These are phyloP conservation scores for Channallabes apus DNA, from an alignment of 2,797 vertebrate species.

Conservation along the genomic window DNA sequence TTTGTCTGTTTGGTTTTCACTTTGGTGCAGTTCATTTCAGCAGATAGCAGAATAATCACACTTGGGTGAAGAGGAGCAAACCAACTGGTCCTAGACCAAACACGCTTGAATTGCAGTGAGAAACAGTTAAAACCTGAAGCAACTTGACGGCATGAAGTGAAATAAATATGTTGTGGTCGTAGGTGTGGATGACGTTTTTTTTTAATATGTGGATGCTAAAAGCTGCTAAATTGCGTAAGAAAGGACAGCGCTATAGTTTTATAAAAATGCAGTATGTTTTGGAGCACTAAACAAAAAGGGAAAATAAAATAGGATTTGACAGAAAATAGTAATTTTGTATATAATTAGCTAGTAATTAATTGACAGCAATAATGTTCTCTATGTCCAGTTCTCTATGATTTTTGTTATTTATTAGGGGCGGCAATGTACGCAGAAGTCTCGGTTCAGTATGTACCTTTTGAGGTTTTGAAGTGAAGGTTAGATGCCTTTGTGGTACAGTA, in stretches of 20 bases:
- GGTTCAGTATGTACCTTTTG: too few species aligned
- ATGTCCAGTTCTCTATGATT: not conserved
- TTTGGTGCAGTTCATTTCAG: not conserved
- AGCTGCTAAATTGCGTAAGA: not conserved
- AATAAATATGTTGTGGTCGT: not conserved
- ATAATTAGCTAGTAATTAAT: not conserved
- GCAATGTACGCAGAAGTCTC: too few species aligned
- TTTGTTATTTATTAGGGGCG: not conserved
- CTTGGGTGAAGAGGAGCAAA: not conserved
- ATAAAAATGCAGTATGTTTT: not conserved
- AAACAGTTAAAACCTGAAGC: not conserved
- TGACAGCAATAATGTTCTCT: not conserved
- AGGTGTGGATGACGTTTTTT: not conserved
- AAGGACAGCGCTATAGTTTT: not conserved
- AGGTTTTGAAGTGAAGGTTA: too few species aligned
- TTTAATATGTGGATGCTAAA: not conserved
- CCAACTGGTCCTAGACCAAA: not conserved
- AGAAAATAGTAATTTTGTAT: not conserved
- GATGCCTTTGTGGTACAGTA: too few species aligned
- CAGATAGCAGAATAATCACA: not conserved
- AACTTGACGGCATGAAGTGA: not conserved
- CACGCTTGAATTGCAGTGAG: not conserved
- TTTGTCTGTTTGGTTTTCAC: not conserved
- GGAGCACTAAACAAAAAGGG: not conserved
- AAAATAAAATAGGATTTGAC: not conserved